Evolutionary conservation across 2,797 vertebrate genomes (phyloP), one percentile per base, ranked within the genome.

Genomic region (Acanthurus leucopareius): DNA sequence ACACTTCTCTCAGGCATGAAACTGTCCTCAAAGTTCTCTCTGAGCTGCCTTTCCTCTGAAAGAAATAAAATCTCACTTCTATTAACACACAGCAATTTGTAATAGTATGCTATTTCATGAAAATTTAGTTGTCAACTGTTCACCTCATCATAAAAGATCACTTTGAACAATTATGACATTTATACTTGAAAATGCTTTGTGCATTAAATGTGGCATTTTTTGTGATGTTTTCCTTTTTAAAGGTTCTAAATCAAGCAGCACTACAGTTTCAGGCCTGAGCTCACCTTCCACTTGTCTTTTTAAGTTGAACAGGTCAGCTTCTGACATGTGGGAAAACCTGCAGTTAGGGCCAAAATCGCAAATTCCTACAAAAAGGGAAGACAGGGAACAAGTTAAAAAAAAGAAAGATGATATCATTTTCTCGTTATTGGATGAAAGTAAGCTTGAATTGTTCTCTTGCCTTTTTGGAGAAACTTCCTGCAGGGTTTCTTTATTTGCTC

Each of bases 241-340:
- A 64, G 4, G 13, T 3, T 10, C 17, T 47, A 2, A 38, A n/a
- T 28, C 22, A 54, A 53, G 88, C 40, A 86, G 67, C 70, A 52
- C 80, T 85, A 74, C 58, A 70, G 8, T 66, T 79, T 87, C 25
- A 25, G 68, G 69, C 38, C 49, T 9, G 20, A 84, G 61, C 94
- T 85, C 71, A 99, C 98, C 97, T 82, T 98, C 96, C 63, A 97
- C 95, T 40, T 95, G 96, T 68, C 93, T 93, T 70, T 93, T 95
- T 77, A 99, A 89, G 75, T 93, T 88, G 71, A 93, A 95, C 69
- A 98, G 84, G 67, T 98, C 97, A 51, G 93, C 92, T 75, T 97
- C 97, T 0, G 97, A 96, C 97, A 99, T 96, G 92, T 99, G 98
- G 54, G 98, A 99, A 90, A 99, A 99, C 58, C 97, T 94, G 90